Evolutionary conservation across 2,888 invertebrate genomes (phyloP).

Genomic region (Drosophila kuntzei): DNA sequence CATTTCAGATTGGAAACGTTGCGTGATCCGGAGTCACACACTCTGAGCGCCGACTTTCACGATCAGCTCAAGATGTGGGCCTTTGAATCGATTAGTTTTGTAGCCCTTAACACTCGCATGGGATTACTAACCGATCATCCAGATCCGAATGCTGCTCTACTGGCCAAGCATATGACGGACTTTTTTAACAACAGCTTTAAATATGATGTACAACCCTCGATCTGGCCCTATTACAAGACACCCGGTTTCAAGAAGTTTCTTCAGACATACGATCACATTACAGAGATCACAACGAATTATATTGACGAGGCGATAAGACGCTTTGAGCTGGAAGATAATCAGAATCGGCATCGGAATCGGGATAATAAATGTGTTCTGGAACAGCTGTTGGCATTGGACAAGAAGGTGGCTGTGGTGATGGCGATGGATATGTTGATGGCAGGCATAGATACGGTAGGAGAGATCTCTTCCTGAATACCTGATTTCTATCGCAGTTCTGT

Average conservation of each 20-base stretch:
- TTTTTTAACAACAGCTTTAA: constrained; percentile 78
- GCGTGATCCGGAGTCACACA: constrained; percentile 59
- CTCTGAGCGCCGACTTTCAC: constrained; percentile 84
- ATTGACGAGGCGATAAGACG: constrained; percentile 83
- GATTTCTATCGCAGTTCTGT: not conserved
- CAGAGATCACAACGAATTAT: constrained; percentile 80
- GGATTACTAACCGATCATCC: constrained; percentile 65
- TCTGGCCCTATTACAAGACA: constrained; percentile 80
- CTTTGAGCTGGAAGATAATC: constrained; percentile 45
- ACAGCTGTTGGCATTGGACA: constrained; percentile 88
- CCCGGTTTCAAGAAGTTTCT: constrained; percentile 78
- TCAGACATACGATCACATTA: constrained; percentile 76
- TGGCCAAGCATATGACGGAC: constrained; percentile 69
- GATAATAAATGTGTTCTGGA: constrained; percentile 87
- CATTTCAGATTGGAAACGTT: constrained; percentile 67
- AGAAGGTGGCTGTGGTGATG: constrained; percentile 89
- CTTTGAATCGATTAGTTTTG: constrained; percentile 86
- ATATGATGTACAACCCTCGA: constrained; percentile 81
- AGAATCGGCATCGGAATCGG: not conserved
- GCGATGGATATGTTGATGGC: constrained; percentile 90
- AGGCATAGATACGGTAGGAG: constrained; percentile 90
- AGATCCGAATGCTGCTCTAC: constrained; percentile 66
- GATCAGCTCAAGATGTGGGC: constrained; percentile 87
- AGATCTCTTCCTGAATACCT: accelerated
- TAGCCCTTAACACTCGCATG: constrained; percentile 84